A percentile compares a stretch with the other conserved stretches of the same genome.
These are phyloP conservation scores for Pachypanchax playfairii DNA, from an alignment of 2,113 vertebrate species.

Conservation along the genomic window DNA sequence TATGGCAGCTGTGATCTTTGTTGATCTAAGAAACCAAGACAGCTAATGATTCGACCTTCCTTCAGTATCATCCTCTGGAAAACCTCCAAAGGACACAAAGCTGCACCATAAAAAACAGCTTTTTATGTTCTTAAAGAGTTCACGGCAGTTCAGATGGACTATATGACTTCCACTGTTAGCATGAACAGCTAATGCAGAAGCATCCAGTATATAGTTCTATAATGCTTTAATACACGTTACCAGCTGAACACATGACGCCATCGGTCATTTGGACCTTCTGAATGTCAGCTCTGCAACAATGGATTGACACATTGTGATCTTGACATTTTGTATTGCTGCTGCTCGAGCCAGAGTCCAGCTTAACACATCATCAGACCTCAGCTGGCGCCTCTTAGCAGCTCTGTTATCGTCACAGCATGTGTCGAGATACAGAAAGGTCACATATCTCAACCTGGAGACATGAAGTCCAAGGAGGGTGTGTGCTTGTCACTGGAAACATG, in stretches of 20 bases:
- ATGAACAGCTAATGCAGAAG: conserved; percentile 10
- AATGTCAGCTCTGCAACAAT: not conserved
- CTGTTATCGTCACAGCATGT: conserved; percentile 49
- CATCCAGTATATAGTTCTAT: no score
- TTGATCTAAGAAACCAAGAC: not conserved
- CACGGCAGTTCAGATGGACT: conserved; percentile 1
- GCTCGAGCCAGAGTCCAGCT: not conserved
- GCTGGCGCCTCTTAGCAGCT: conserved; percentile 37
- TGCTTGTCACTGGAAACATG: not conserved
- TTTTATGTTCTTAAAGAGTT: conserved; percentile 7
- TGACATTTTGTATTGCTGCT: conserved; percentile 12
- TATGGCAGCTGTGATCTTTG: not conserved
- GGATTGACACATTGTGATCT: conserved; percentile 15
- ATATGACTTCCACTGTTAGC: conserved; percentile 6
- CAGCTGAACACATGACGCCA: not conserved
- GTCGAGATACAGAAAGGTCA: conserved; percentile 24
- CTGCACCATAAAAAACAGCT: not conserved
- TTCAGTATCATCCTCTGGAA: conserved; percentile 3
- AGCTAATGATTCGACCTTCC: not conserved
- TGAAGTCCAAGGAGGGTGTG: not conserved
- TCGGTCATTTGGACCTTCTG: not conserved
- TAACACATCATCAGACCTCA: conserved; percentile 39
- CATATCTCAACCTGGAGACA: not conserved
- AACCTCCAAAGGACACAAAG: not conserved
- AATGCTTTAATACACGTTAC: not conserved